Evolutionary conservation across 2,113 vertebrate species (phyloP), one percentile per base, ranked within the genome.

Genomic region (Oncorhynchus tshawytscha): DNA sequence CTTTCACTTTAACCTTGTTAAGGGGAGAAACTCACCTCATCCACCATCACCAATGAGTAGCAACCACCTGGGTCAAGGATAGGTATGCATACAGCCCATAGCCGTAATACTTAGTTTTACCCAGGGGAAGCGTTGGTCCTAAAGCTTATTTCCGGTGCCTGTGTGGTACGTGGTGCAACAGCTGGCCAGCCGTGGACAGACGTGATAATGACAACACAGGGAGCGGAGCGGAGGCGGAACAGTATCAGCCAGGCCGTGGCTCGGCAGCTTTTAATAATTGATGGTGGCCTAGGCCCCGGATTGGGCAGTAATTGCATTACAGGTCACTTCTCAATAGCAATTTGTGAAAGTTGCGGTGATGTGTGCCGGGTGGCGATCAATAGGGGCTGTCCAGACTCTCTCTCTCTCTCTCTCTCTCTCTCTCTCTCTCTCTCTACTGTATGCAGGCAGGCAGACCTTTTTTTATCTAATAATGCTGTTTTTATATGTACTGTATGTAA

Each of bases 241-340:
- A 80, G 89, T 18, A 57, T 45, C 39, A 45, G 39, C 13, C 51
- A 51, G 85, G 88, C 88, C 87, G 31, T 81, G 84, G 90, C 85
- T 90, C 88, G 82, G 90, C 87, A 86, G 88, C 91, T 91, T 94
- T 94, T 93, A 93, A 94, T 93, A 92, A 94, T 94, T 93, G 91
- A 94, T 94, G 89, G 91, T 87, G 88, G 81, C 88, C 87, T 84
- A 89, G 90, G 85, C 88, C 88, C 87, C 67, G 83, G 90, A 92
- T 92, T 92, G 93, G 90, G 83, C 88, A 87, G 92, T 94, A 93
- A 94, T 93, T 94, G 90, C 88, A 93, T 94, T 93, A 94, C 92
- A 93, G 92, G 93, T 93, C 92, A 93, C 93, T 93, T 94, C 92
- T 94, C 93, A 94, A 94, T 94, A 93, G 91, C 92, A 93, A 92